Evolutionary conservation across 92 coral and sea anemone species (phyloP).

Genomic region (Hydrozoanthus gracilis): DNA sequence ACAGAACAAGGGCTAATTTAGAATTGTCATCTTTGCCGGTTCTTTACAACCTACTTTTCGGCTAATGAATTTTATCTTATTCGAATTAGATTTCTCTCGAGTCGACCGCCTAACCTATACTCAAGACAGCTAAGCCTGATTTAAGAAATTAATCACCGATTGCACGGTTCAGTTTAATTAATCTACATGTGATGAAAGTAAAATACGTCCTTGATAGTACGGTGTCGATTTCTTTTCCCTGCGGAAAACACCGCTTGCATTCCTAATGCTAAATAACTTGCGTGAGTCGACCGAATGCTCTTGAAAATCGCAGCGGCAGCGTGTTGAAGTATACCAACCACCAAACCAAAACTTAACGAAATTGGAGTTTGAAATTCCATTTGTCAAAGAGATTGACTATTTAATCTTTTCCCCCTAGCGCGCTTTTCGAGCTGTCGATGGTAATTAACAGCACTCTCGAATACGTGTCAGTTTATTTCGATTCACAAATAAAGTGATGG

Average conservation of each 20-base stretch:
- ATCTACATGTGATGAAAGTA: slow-evolving; percentile 44
- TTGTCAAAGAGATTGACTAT: slow-evolving; percentile 4
- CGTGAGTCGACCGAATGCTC: slow-evolving; percentile 30
- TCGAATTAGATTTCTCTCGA: slow-evolving; percentile 4
- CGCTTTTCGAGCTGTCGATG: not conserved
- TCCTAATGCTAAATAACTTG: slow-evolving; percentile 28
- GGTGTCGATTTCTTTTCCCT: slow-evolving; percentile 39
- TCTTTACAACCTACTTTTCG: not conserved
- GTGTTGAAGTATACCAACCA: slow-evolving; percentile 29
- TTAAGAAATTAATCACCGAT: slow-evolving; percentile 41
- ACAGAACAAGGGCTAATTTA: not conserved
- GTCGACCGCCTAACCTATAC: not conserved
- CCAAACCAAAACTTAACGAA: slow-evolving; percentile 9
- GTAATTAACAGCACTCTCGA: slow-evolving; percentile 43
- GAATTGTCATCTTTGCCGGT: not conserved
- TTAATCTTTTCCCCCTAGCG: not conserved
- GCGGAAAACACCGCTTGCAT: slow-evolving; percentile 32
- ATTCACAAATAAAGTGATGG: slow-evolving; percentile 37
- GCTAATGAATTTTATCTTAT: slow-evolving; percentile 1
- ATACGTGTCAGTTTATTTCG: slow-evolving; percentile 32
- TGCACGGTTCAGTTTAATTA: slow-evolving; percentile 25
- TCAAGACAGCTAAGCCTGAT: slow-evolving; percentile 25
- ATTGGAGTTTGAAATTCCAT: slow-evolving; percentile 41
- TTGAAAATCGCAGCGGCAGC: slow-evolving; percentile 6
- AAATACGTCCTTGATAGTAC: not conserved